Percentiles rank a stretch among this genome's conserved stretches.
These are phyloP conservation scores for Sinodicranocentrus sp. DNA, from an alignment of 2,888 invertebrate genomes.

Conservation along the genomic window DNA sequence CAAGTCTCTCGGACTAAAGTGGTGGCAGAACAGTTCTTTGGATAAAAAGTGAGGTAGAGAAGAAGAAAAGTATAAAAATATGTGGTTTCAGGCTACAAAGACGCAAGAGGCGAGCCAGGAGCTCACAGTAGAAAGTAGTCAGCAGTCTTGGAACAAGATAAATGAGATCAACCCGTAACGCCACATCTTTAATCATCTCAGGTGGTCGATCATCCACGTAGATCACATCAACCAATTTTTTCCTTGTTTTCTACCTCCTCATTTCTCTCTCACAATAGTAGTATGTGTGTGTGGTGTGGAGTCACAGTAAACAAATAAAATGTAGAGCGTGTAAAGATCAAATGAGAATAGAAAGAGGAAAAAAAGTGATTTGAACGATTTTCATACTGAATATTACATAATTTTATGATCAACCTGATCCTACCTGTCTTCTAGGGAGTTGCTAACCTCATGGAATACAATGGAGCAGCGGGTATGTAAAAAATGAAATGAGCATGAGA, in stretches of 20 bases:
- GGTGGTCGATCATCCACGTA: constrained; percentile 76
- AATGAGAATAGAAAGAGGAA: neutral
- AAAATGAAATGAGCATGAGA: neutral
- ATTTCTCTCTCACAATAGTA: neutral
- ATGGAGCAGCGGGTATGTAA: neutral
- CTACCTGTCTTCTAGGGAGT: no score
- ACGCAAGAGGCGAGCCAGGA: constrained; percentile 60
- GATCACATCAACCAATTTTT: constrained; percentile 55
- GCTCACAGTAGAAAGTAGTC: constrained; percentile 66
- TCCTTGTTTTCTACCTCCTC: constrained; percentile 2
- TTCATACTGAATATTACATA: neutral
- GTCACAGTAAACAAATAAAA: neutral
- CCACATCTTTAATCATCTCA: constrained; percentile 74
- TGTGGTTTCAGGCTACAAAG: constrained; percentile 56
- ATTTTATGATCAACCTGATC: neutral
- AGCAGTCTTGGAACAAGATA: constrained; percentile 67
- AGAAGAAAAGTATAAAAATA: constrained; percentile 14
- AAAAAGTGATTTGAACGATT: neutral
- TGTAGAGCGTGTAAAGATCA: no score
- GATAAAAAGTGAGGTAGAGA: constrained; percentile 21
- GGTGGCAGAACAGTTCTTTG: constrained; percentile 11
- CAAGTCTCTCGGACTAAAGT: neutral
- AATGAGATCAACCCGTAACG: constrained; percentile 70
- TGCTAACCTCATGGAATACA: no score
- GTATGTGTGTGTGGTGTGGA: no score